Percentiles rank a stretch among this genome's conserved stretches.
These are phyloP conservation scores for Polyodon spathula DNA, from an alignment of 2,113 vertebrate species.

Conservation along the genomic window DNA sequence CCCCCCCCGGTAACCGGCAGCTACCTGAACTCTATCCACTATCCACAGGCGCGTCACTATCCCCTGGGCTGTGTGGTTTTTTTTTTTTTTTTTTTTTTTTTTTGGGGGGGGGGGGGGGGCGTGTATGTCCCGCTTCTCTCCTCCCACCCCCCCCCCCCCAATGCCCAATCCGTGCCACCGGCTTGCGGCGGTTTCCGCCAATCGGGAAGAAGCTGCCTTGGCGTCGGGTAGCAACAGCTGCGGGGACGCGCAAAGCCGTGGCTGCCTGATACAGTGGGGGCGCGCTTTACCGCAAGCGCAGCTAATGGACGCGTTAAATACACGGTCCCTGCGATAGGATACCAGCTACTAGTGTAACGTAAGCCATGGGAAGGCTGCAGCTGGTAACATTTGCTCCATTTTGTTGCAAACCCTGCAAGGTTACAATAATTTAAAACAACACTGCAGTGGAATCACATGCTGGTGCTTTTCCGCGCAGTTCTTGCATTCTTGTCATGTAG, in stretches of 20 bases:
- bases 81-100: too few relatives aligned
- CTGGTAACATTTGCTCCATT: too few relatives aligned
- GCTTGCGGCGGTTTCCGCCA: conserved; percentile 38
- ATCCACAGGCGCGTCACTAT: conserved; percentile 55
- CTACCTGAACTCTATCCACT: conserved; percentile 62
- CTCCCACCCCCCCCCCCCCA: conserved; percentile 37
- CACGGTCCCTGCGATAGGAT: too few relatives aligned
- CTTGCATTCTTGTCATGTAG: too few relatives aligned
- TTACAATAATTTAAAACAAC: too few relatives aligned
- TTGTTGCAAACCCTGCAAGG: too few relatives aligned
- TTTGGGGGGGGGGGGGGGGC: conserved; percentile 33
- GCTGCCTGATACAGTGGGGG: too few relatives aligned
- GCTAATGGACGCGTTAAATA: too few relatives aligned
- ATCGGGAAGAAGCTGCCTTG: conserved; percentile 48
- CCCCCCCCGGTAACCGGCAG: conserved; percentile 15
- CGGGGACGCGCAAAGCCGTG: conserved; percentile 37
- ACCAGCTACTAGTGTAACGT: too few relatives aligned
- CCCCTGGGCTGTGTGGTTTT: conserved; percentile 39
- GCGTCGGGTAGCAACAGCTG: conserved; percentile 69
- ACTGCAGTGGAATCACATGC: too few relatives aligned
- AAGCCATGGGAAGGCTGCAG: too few relatives aligned
- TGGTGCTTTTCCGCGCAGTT: too few relatives aligned
- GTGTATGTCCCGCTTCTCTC: conserved; percentile 24
- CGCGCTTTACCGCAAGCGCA: conserved; percentile 43
- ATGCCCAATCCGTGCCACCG: conserved; percentile 40